Percentiles rank a stretch among this genome's conserved stretches.
phyloP scores from a whole-genome alignment of 1,140 invertebrate species.

The Neodiprion pinetum region DNA sequence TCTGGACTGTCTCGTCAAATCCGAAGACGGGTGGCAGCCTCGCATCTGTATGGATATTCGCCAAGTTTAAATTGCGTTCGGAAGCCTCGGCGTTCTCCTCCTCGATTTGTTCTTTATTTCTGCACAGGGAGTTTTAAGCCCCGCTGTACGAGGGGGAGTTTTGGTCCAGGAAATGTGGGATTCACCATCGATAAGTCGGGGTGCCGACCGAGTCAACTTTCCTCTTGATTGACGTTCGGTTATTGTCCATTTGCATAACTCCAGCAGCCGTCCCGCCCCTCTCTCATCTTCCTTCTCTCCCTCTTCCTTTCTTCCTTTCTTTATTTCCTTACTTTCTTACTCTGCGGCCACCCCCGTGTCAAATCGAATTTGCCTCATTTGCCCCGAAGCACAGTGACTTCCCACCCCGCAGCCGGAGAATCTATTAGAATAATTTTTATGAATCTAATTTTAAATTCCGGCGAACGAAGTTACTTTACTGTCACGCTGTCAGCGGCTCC shows the following conservation, averaged over 20 bases:
- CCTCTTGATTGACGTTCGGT: slow-evolving; percentile 58
- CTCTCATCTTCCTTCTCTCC: slow-evolving; percentile 25
- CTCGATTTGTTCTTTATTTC: background rate
- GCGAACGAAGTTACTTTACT: slow-evolving; percentile 35
- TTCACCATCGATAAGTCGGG: background rate
- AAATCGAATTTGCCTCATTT: slow-evolving; percentile 63
- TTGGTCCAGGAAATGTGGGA: background rate
- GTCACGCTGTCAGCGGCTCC: slow-evolving; percentile 33
- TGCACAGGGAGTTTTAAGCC: too few species aligned
- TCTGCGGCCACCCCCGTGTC: slow-evolving; percentile 44
- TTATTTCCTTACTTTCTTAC: slow-evolving; percentile 10
- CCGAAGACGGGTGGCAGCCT: background rate
- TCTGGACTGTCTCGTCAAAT: background rate
- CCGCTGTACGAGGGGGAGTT: too few species aligned
- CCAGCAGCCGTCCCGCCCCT: slow-evolving; percentile 32
- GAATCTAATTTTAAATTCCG: slow-evolving; percentile 62
- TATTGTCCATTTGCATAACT: slow-evolving; percentile 61
- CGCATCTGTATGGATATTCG: background rate
- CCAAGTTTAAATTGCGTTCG: slow-evolving; percentile 1
- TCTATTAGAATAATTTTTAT: slow-evolving; percentile 64
- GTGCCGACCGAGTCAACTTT: slow-evolving; percentile 46
- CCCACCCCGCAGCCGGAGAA: slow-evolving; percentile 43
- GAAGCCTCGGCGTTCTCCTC: background rate
- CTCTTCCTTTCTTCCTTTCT: slow-evolving; percentile 19
- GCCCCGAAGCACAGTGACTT: slow-evolving; percentile 31